Base-by-base conservation (phyloP, 92 coral and sea anemone species). In the Actinostola sp. region DNA sequence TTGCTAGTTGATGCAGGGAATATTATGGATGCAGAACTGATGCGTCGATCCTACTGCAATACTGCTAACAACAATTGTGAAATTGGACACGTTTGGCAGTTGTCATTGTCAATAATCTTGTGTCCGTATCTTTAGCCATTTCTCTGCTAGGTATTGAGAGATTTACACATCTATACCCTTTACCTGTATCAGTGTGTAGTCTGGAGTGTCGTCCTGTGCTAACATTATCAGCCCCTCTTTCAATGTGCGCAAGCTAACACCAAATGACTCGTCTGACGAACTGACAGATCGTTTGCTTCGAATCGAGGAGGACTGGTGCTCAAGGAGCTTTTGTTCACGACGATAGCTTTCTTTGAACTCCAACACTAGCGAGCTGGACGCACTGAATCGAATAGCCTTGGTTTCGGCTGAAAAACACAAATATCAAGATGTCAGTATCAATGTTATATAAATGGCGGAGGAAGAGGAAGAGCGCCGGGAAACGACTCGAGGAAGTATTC, bases 331-430 rank as follows among this genome's bases (percentile, higher is more conserved):
- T 35, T 83, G 86, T 43, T 85, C 76, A 11, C 99, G 95, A 51
- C 82, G 97, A 73, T 83, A 95, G 61, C 92, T 79, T 35, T 92
- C 92, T 53, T 89, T 87, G 66, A 95, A 88, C 75, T 75, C 79
- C 11, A 95, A 78, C 30, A 66, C 92, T 36, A 95, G 73, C 41
- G 86, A 89, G 61, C 95, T 80, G 33, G 82, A 70, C 23, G 63
- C 61, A 69, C 90, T 77, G 76, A 93, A 88, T 44, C 88, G 80
- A 31, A 93, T 84, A 2, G 98, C 89, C 50, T 72, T 45, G 35
- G 81, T 75, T 66, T 67, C 96, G 82, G 31, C 66, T 76, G 70
- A 25, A 64, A 60, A 16, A 8, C 1, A 24, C 42, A 68, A 17
- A 34, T 11, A n/a, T 51, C 9, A 43, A n/a, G n/a, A n/a, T n/a